Evolutionary conservation across 1,140 invertebrate genomes (phyloP), one percentile per base, ranked within the genome.

Genomic region (Cotesia vestalis): DNA sequence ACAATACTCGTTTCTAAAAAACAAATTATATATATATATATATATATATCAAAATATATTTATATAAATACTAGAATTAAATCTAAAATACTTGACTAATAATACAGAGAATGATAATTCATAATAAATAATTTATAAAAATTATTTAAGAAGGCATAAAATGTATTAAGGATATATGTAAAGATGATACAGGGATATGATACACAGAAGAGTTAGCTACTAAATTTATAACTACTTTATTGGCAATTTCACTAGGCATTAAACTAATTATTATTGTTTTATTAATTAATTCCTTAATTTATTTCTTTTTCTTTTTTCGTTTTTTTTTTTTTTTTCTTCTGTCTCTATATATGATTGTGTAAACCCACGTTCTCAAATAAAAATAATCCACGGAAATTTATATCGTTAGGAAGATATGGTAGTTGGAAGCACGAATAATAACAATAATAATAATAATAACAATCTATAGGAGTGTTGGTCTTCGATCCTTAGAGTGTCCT

Each of bases 151-250:
- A 52, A 67, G 46, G 62, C 27, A 72, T 59, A 53, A 76, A 71
- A 79, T 78, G 78, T 76, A 80, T 78, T 69, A 62, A 71, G 53
- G 75, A 46, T 46, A 46, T 46, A 46, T 46, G 74, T 77, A 74
- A 78, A 76, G 75, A 79, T 80, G 77, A 83, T 84, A 84, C 78
- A 84, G 74, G 81, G 78, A 38, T 79, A 63, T 81, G 78, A 80
- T 84, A 86, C 83, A 86, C 81, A 86, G 84, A 84, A 78, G 84
- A 80, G 84, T 86, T 86, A 85, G 83, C 85, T 86, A 86, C 85
- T 79, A 86, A 80, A 85, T 86, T 36, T 57, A 36, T 76, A 78
- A 84, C 85, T 86, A 86, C 85, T 86, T 86, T 86, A 86, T 86
- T 86, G 84, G 85, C 85, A 85, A 85, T 84, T 84, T 81, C 77